Conservation (phyloP, 2,113 vertebrate genomes). For the Willisornis vidua region DNA sequence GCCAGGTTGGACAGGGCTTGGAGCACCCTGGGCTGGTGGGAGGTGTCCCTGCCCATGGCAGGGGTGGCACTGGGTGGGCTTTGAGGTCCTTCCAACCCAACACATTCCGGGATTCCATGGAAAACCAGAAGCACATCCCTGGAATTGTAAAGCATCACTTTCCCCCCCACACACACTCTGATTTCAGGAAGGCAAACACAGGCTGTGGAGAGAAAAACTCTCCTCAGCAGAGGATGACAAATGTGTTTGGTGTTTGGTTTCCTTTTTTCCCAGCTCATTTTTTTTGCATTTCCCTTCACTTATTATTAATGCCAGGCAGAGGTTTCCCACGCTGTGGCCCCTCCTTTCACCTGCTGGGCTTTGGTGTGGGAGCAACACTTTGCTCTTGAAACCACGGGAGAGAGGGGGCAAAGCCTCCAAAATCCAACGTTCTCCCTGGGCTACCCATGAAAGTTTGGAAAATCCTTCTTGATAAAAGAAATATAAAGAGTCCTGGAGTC, state of each 20-base stretch:
- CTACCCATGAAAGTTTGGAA: not conserved
- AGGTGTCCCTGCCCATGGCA: not conserved
- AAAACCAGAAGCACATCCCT: fast-evolving
- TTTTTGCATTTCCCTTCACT: not conserved
- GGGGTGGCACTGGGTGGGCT: not conserved
- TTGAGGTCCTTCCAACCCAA: not conserved
- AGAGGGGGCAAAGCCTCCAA: not conserved
- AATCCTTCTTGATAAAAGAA: not conserved
- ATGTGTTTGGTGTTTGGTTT: not conserved
- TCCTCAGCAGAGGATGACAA: not conserved
- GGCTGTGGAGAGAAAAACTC: not conserved
- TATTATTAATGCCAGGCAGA: not conserved
- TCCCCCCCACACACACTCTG: not conserved
- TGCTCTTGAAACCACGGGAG: not conserved
- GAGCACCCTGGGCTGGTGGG: not conserved
- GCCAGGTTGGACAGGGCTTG: too few species aligned
- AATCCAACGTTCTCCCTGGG: not conserved
- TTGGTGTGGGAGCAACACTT: not conserved
- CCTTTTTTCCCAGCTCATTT: not conserved
- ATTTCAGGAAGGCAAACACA: not conserved
- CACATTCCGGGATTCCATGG: not conserved
- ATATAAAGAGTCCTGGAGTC: not conserved
- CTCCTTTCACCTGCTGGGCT: not conserved
- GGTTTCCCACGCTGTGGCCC: not conserved
- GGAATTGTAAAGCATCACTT: not conserved